These are phyloP conservation scores for Atractosteus spatula DNA, from an alignment of 2,113 vertebrate species.

Conservation along the genomic window DNA sequence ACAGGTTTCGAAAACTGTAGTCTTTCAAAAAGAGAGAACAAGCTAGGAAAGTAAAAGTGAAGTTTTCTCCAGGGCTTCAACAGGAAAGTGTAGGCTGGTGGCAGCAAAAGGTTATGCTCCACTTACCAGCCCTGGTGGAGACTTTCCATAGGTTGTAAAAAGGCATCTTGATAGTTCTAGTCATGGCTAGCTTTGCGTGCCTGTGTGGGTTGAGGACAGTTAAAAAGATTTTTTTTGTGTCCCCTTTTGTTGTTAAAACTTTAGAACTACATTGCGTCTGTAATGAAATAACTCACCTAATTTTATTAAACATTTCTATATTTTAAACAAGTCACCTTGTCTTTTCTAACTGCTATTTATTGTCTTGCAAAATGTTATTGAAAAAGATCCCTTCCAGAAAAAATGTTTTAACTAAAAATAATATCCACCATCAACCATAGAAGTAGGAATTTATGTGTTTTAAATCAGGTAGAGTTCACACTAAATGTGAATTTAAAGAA, in stretches of 20 bases:
- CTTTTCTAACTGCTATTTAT: too few species aligned
- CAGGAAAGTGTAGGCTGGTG: conserved; percentile 18
- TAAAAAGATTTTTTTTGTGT: neutral
- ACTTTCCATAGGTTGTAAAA: conserved; percentile 15
- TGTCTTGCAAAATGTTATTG: too few species aligned
- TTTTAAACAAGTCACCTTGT: too few species aligned
- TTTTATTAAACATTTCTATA: too few species aligned
- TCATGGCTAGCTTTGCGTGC: neutral
- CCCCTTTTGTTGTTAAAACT: neutral
- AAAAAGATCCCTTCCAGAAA: too few species aligned
- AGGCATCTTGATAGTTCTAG: conserved; percentile 3
- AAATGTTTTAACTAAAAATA: too few species aligned
- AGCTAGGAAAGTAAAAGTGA: neutral
- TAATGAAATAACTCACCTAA: neutral
- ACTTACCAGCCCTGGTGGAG: conserved; percentile 3
- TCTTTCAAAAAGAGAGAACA: neutral
- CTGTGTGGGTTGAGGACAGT: conserved; percentile 1
- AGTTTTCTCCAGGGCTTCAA: conserved; percentile 2
- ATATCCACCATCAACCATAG: too few species aligned
- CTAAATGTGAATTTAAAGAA: too few species aligned
- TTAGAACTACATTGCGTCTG: neutral
- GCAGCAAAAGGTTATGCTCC: neutral
- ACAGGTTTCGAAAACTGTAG: neutral
- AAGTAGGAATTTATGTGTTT: too few species aligned
- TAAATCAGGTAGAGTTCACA: too few species aligned